Base-by-base conservation (phyloP, 2,113 vertebrate species). In the Axis porcinus region DNA sequence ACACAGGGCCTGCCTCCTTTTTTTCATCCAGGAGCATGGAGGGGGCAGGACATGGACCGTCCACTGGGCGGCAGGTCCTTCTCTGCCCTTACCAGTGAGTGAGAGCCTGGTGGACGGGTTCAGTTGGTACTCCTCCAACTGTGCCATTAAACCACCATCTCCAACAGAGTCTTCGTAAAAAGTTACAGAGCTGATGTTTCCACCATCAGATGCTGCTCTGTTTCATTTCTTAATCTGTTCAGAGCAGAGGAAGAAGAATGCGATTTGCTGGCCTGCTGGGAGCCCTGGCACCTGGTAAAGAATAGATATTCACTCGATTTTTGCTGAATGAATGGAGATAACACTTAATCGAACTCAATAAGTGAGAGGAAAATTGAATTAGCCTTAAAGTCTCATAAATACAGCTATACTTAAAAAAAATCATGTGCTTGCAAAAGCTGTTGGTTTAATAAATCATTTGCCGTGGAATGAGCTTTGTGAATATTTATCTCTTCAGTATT, bases 361-460 rank as follows among this genome's bases (percentile, higher is more conserved):
- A 78, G 16, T 54, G 33, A 88, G 21, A 90, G 25, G 64, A 57
- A 93, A 36, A 92, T 67, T n/a, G 81, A 94, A 89, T 92, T 96
- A 90, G 60, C 47, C 60, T 94, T 87, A 70, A 90, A 50, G 15
- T 74, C 74, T 62, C 19, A 30, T 83, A 89, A 94, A 5, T 47
- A 82, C 12, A 83, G 62, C 33, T 62, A 76, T 74, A 7, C 13
- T 70, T 91, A 23, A 92, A 60, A 92, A 89, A 70, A 19, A 28
- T 54, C 36, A 33, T 92, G 33, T 84, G 64, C 55, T 96, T 94
- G 67, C n/a, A 84, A 90, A 45, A 92, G 84, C 58, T 86, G 33
- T 45, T 33, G 58, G 50, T 87, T 79, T 93, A 60, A 92, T 94
- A 88, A 94, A 50, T 67, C 4, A 25, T 87, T 54, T 94, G 50